These are phyloP conservation scores for Enteromius unitaeniatus DNA, from an alignment of 2,797 vertebrate species.

Conservation along the genomic window DNA sequence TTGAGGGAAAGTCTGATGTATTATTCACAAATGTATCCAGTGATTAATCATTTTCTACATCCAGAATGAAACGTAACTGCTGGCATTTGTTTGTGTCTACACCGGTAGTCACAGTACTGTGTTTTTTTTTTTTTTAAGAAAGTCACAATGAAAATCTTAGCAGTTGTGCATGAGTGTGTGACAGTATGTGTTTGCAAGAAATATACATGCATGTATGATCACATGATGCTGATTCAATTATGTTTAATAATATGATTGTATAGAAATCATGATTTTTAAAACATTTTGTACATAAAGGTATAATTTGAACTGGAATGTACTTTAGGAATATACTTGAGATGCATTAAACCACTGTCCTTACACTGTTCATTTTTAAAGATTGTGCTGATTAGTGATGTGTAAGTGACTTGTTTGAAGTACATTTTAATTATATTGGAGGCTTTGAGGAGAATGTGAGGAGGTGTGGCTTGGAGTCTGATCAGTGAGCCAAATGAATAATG, in stretches of 20 bases:
- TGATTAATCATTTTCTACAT: slow-evolving; percentile 3
- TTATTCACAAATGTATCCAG: slow-evolving; percentile 12
- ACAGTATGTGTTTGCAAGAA: slow-evolving; percentile 48
- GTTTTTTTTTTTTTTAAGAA: not conserved
- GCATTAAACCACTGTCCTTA: not conserved
- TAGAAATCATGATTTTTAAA: slow-evolving; percentile 43
- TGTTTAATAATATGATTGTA: slow-evolving; percentile 38
- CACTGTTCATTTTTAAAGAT: not conserved
- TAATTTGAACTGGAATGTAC: slow-evolving; percentile 13
- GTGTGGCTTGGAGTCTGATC: not conserved
- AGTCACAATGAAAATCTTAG: not conserved
- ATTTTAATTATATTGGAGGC: not conserved
- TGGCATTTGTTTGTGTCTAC: not conserved
- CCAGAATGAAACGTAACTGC: not conserved
- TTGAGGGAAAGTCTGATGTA: slow-evolving; percentile 9
- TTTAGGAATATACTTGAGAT: slow-evolving; percentile 1
- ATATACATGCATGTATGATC: slow-evolving; percentile 21
- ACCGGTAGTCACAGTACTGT: too few relatives aligned
- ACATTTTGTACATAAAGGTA: slow-evolving; percentile 43
- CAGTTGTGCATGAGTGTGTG: not conserved
- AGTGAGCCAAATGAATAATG: not conserved
- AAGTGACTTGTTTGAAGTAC: not conserved
- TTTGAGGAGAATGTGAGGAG: not conserved
- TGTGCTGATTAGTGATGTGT: not conserved
- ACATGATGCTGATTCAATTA: not conserved